phyloP scores from a whole-genome alignment of 1,140 invertebrate species.

The Diploscapter pachys region DNA sequence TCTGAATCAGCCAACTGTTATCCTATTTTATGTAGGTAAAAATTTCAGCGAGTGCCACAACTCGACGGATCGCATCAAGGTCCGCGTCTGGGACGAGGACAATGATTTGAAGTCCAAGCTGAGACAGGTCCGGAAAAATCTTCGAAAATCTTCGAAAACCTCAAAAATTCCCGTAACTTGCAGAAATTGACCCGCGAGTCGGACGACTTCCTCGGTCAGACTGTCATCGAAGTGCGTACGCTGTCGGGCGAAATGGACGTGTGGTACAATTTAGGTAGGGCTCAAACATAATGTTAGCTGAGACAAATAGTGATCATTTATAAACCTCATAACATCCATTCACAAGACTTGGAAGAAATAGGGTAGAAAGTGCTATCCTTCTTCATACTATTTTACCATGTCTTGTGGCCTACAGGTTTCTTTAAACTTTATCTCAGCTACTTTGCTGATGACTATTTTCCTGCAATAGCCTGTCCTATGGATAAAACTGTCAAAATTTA shows the following conservation, averaged over 20 bases:
- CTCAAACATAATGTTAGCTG: background rate
- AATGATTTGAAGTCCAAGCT: constrained; percentile 98
- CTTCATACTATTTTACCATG: too few relatives aligned
- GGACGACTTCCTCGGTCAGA: constrained; percentile 97
- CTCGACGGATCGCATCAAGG: constrained; percentile 98
- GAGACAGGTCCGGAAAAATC: constrained; percentile 71
- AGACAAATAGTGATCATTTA: too few relatives aligned
- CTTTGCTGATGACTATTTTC: too few relatives aligned
- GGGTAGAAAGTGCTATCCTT: too few relatives aligned
- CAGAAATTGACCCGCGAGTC: constrained; percentile 81
- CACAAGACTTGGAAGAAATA: too few relatives aligned
- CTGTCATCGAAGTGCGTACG: constrained; percentile 95
- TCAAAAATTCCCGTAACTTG: background rate
- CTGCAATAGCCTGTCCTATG: too few relatives aligned
- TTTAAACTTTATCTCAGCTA: too few relatives aligned
- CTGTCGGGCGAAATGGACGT: constrained; percentile 98
- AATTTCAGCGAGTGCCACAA: constrained; percentile 92
- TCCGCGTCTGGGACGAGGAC: constrained; percentile 88
- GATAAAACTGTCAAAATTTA: constrained; percentile 37
- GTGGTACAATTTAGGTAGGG: constrained; percentile 83
- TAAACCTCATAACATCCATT: too few relatives aligned
- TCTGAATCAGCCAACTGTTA: background rate
- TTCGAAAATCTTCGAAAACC: constrained; percentile 19
- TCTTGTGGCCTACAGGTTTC: too few relatives aligned
- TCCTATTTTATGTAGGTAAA: background rate